These are phyloP conservation scores for Anas platyrhynchos DNA, from an alignment of 2,113 vertebrate genomes.

Conservation along the genomic window DNA sequence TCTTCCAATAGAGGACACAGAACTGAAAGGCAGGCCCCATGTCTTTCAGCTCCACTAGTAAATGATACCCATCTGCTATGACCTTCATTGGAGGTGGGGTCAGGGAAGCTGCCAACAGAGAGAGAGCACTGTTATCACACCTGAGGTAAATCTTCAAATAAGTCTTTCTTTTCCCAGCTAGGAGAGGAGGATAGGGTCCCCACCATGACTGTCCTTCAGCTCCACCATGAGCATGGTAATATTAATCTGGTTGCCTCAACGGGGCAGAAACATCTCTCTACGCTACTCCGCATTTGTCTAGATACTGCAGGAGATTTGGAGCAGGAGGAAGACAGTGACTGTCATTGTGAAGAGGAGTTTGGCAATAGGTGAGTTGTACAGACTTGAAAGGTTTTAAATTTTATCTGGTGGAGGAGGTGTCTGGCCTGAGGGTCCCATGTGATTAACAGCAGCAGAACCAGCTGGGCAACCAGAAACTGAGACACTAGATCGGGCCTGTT, in stretches of 20 bases:
- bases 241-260: not conserved
- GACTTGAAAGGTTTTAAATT: slow-evolving; percentile 3
- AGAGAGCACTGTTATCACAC: not conserved
- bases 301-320: not conserved
- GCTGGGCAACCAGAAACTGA: not conserved
- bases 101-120: slow-evolving; percentile 73
- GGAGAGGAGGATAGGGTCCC: not conserved
- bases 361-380: not conserved
- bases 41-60: slow-evolving; percentile 75
- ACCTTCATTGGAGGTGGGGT: slow-evolving; percentile 69
- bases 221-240: not conserved
- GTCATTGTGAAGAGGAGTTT: not conserved
- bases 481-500: not conserved
- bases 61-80: slow-evolving; percentile 57
- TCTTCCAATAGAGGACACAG: slow-evolving; percentile 72
- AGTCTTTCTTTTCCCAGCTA: not conserved
- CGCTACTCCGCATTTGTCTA: not conserved
- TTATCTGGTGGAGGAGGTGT: not conserved
- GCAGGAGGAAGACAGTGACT: not conserved
- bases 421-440: not conserved
- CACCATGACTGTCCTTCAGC: not conserved
- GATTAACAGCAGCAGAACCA: not conserved
- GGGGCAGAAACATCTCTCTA: not conserved
- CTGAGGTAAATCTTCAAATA: not conserved
- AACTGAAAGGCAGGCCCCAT: slow-evolving; percentile 75